A percentile compares a stretch with the other conserved stretches of the same genome.
phyloP scores from a whole-genome alignment of 2,888 invertebrate genomes.

The Reticulitermes lucifugus region DNA sequence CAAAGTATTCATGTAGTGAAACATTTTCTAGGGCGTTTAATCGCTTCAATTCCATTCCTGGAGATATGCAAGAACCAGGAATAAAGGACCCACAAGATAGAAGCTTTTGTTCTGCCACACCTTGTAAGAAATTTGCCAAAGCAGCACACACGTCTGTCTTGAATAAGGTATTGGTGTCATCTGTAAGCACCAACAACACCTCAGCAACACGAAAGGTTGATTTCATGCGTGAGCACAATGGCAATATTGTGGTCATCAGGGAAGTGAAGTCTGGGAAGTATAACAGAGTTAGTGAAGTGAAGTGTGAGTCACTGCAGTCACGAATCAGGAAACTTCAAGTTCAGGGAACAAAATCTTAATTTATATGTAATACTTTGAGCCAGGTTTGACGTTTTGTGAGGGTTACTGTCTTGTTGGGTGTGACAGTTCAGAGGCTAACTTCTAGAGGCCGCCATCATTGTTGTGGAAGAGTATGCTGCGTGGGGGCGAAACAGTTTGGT shows the following conservation, averaged over 20 bases:
- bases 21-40: constrained; percentile 41
- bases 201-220: constrained; percentile 58
- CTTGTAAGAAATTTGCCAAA: constrained; percentile 36
- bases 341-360: constrained; percentile 54
- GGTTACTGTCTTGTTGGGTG: too few species aligned
- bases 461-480: too few species aligned
- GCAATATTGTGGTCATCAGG: constrained; percentile 65
- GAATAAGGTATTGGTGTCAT: constrained; percentile 25
- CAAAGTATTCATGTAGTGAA: constrained; percentile 25
- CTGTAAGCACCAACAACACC: neutral
- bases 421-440: too few species aligned
- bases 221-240: constrained; percentile 63
- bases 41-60: constrained; percentile 41
- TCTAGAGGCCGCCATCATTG: too few species aligned
- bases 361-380: neutral
- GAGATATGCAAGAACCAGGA: constrained; percentile 14
- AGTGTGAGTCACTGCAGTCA: constrained; percentile 66
- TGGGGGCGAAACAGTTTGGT: too few species aligned
- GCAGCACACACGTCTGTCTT: constrained; percentile 44
- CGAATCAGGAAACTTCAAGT: constrained; percentile 64
- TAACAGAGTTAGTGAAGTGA: constrained; percentile 65
- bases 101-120: neutral
- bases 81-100: neutral
- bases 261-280: constrained; percentile 63
- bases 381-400: too few species aligned